Percentiles rank a stretch among this genome's conserved stretches.
Evolutionary conservation across 2,888 invertebrate species (phyloP).

Genomic region (Sarcophaga caerulescens): DNA sequence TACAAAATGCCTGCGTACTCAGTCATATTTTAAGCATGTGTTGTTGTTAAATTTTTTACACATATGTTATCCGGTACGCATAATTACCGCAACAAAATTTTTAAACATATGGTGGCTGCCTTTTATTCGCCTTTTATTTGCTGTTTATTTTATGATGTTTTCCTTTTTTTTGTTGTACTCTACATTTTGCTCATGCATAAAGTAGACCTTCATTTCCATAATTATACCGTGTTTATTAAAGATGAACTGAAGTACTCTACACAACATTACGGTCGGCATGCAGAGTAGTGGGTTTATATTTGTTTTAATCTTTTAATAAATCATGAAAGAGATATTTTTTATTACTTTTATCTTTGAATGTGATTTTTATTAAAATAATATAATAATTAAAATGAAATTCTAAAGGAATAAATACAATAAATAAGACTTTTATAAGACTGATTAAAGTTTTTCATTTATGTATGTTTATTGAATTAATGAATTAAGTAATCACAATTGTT

Average conservation of each 20-base stretch:
- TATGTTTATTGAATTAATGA: too few species aligned
- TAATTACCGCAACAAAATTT: constrained; percentile 12
- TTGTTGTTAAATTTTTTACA: neutral
- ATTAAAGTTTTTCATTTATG: too few species aligned
- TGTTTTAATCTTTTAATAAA: neutral
- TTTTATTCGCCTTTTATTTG: neutral
- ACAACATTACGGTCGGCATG: neutral
- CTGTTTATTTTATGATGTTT: neutral
- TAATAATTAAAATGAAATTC: too few species aligned
- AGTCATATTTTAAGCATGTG: neutral
- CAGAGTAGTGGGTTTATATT: neutral
- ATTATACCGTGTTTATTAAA: neutral
- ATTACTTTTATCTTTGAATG: too few species aligned
- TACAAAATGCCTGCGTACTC: neutral
- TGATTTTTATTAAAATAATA: too few species aligned
- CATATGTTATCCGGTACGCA: neutral
- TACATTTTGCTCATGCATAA: neutral
- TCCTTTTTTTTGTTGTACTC: neutral
- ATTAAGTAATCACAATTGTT: too few species aligned
- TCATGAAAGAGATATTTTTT: neutral
- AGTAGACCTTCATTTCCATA: neutral
- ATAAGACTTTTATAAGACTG: too few species aligned
- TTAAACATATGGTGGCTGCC: neutral
- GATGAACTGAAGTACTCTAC: neutral
- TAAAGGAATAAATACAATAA: too few species aligned